These are phyloP conservation scores for Periphyllus acericola DNA, from an alignment of 2,888 invertebrate species.

Conservation along the genomic window DNA sequence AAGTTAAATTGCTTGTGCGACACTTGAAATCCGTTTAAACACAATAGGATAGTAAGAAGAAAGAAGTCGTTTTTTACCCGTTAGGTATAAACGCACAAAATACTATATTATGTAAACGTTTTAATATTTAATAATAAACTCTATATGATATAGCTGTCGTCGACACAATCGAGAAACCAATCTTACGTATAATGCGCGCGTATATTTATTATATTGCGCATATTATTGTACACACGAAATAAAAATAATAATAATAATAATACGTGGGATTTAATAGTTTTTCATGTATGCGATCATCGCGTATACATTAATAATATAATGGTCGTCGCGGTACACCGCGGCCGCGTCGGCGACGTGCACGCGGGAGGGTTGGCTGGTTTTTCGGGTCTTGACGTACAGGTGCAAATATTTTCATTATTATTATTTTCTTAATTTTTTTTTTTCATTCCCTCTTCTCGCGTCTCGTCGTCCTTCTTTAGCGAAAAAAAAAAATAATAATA, in stretches of 20 bases:
- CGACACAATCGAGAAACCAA: constrained; percentile 20
- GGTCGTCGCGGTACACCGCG: constrained; percentile 5
- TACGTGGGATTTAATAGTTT: constrained; percentile 20
- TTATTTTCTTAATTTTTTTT: constrained; percentile 54
- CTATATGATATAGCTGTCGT: background rate
- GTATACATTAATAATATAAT: constrained; percentile 22
- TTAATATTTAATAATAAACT: background rate
- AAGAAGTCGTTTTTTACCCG: background rate
- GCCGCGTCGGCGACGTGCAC: background rate
- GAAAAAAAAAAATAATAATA: constrained; percentile 31
- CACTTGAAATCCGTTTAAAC: background rate
- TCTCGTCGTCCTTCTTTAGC: background rate
- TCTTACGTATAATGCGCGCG: background rate
- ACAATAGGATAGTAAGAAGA: background rate
- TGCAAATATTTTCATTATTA: constrained; percentile 59
- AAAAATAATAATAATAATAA: background rate
- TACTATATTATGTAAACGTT: background rate
- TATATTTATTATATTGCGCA: background rate
- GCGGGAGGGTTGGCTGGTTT: constrained; percentile 44
- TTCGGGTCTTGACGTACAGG: constrained; percentile 55
- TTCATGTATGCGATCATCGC: constrained; percentile 16
- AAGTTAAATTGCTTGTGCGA: background rate
- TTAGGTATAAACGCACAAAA: background rate
- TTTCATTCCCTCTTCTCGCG: background rate
- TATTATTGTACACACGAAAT: background rate